Conservation (phyloP, 2,888 invertebrate genomes). For the Coelinius sp. region DNA sequence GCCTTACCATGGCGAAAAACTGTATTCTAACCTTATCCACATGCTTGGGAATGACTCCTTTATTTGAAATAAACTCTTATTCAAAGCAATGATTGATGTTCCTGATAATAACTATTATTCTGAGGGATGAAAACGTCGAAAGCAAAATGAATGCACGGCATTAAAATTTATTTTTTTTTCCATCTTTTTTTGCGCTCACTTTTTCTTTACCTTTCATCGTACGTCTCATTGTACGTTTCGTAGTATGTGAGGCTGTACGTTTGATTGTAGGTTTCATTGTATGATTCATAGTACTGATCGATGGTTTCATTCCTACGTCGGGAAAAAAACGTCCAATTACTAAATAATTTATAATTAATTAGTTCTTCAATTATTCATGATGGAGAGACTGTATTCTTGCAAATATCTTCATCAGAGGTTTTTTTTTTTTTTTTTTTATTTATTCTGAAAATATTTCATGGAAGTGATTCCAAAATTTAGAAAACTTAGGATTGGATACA, state of each 20-base stretch:
- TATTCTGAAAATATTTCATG: background rate
- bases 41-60: too few relatives aligned
- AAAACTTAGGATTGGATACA: background rate
- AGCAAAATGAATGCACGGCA: background rate
- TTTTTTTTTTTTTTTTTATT: background rate
- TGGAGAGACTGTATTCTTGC: too few relatives aligned
- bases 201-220: conserved; percentile 38
- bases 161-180: background rate
- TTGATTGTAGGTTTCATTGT: conserved; percentile 40
- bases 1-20: too few relatives aligned
- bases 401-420: background rate
- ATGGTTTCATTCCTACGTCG: conserved; percentile 39
- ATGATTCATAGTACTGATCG: conserved; percentile 28
- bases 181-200: conserved; percentile 4
- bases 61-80: background rate
- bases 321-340: conserved; percentile 17
- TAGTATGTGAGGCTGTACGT: conserved; percentile 34
- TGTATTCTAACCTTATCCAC: too few relatives aligned
- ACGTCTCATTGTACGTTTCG: conserved; percentile 41
- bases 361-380: background rate
- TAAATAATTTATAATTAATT: background rate
- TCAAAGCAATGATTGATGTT: conserved; percentile 22
- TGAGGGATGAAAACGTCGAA: background rate
- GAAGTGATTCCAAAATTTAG: background rate
- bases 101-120: background rate